Conservation (phyloP, 2,888 invertebrate genomes). For the Lacanobia wlatinum region DNA sequence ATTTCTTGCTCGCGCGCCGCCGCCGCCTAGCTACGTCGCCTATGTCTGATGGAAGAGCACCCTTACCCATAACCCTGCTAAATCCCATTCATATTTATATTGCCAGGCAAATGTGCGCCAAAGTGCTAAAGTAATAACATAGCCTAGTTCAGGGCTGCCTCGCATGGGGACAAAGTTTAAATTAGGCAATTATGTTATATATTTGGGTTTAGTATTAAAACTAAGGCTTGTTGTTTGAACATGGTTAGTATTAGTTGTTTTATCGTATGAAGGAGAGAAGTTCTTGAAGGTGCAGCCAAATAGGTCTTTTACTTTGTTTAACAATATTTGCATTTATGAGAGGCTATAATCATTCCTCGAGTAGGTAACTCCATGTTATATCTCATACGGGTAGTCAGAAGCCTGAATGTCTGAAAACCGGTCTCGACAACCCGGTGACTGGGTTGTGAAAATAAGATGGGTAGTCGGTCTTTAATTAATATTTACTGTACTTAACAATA, state of each 20-base stretch:
- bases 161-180: constrained; percentile 40
- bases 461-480: too few relatives aligned
- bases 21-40: background rate
- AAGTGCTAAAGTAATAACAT: constrained; percentile 56
- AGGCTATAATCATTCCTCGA: background rate
- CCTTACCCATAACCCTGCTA: constrained; percentile 24
- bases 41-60: background rate
- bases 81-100: constrained; percentile 64
- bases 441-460: too few relatives aligned
- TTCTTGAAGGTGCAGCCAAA: background rate
- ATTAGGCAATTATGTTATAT: constrained; percentile 40
- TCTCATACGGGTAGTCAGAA: too few relatives aligned
- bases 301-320: background rate
- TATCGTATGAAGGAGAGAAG: background rate
- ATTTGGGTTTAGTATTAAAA: constrained; percentile 23
- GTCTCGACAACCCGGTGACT: too few relatives aligned
- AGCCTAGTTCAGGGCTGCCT: constrained; percentile 50
- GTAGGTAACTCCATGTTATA: background rate
- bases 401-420: too few relatives aligned
- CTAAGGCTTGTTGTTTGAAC: background rate
- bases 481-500: too few relatives aligned
- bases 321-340: background rate
- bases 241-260: constrained; percentile 12
- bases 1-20: too few relatives aligned
- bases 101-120: constrained; percentile 47